Conservation (phyloP, 2,797 vertebrate genomes). For the Trematomus bernacchii region DNA sequence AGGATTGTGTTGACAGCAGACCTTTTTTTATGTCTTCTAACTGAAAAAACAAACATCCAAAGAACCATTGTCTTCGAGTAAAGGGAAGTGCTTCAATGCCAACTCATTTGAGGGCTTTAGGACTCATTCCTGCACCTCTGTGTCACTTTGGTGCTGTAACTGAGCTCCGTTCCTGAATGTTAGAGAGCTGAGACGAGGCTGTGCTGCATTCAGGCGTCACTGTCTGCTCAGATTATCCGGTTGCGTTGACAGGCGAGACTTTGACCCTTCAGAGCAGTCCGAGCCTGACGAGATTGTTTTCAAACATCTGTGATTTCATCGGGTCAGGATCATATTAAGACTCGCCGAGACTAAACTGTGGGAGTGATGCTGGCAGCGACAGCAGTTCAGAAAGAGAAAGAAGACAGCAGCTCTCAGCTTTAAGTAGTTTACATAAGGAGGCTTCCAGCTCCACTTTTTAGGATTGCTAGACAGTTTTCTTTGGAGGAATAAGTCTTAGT, state of each 20-base stretch:
- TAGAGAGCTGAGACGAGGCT: not conserved
- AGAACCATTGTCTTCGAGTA: too few relatives aligned
- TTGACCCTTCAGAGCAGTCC: constrained; percentile 36
- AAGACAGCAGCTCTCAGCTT: constrained; percentile 16
- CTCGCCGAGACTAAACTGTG: constrained; percentile 17
- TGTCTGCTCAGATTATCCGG: constrained; percentile 37
- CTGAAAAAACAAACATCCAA: too few relatives aligned
- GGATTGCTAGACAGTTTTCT: constrained; percentile 20
- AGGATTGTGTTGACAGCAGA: too few relatives aligned
- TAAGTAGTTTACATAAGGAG: constrained; percentile 14
- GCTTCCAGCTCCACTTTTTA: constrained; percentile 1
- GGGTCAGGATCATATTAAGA: constrained; percentile 1
- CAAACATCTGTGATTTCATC: constrained; percentile 44
- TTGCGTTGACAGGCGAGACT: constrained; percentile 47
- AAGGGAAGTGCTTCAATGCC: too few relatives aligned
- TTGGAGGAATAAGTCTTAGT: not conserved
- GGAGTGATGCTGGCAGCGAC: constrained; percentile 29
- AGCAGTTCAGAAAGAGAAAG: constrained; percentile 15
- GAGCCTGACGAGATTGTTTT: constrained; percentile 41
- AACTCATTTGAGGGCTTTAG: too few relatives aligned
- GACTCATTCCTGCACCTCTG: too few relatives aligned
- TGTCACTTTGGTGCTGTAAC: not conserved
- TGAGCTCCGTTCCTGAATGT: not conserved
- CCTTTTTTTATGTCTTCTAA: too few relatives aligned
- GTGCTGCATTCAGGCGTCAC: not conserved